Evolutionary conservation across 1,140 invertebrate genomes (phyloP), one percentile per base, ranked within the genome.

Genomic region (Neuroterus valhalla): DNA sequence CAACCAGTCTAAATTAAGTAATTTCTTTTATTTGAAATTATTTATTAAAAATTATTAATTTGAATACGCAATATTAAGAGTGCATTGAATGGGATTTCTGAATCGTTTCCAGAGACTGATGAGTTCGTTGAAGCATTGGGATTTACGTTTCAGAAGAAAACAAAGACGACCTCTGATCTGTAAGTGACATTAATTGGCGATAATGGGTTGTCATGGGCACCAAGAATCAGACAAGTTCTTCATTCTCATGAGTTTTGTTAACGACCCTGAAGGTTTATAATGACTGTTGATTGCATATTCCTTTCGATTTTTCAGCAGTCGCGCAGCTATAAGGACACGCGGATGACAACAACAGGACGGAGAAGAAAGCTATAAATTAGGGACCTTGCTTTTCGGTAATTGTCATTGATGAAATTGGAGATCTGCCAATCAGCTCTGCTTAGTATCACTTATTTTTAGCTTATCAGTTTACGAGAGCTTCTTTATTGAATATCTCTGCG

Each of bases 151-250:
- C 21, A 62, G 23, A 38, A 70, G 38, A 67, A 55, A 78, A 86
- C 83, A 81, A 82, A 80, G 70, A 10, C 38, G 72, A 72, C 23
- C 68, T 70, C 43, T 72, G 77, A 77, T 78, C 71, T 62, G 68
- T 43, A 70, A 71, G 71, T 74, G 68, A 68, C 75, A 82, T 82
- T 81, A 81, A 85, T 82, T 52, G 73, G 77, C 67, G 80, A 81
- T 83, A 81, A 82, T 75, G 76, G 76, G 79, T 76, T 75, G 70
- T 75, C 78, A 80, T 21, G 74, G 77, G 67, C 78, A 70, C 75
- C 74, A 77, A 84, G 75, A 79, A 78, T 77, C 68, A 79, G 81
- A 71, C 31, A 74, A 74, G 75, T 78, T 79, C 75, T 68, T 69
- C 73, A 73, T 77, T 82, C 66, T 71, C 73, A 66, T 78, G 72